Evolutionary conservation across 2,113 vertebrate genomes (phyloP).

Genomic region (Otis tarda): DNA sequence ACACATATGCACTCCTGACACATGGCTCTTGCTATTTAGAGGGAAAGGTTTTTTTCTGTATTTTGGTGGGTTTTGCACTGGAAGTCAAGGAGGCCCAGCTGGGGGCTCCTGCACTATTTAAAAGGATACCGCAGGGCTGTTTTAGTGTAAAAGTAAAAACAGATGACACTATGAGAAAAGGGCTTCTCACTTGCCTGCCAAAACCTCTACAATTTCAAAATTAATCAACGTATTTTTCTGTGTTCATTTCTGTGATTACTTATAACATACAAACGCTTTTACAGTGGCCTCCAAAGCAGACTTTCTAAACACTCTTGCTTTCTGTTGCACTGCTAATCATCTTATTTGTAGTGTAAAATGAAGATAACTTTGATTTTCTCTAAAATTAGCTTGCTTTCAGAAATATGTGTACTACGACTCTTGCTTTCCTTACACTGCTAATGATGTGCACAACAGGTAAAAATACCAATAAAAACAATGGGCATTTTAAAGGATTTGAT

Average conservation of each 20-base stretch:
- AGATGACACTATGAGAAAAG: slow-evolving; percentile 42
- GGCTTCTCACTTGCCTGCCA: slow-evolving; percentile 31
- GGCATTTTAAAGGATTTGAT: neutral
- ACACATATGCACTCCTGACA: neutral
- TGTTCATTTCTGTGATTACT: neutral
- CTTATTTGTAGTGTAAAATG: neutral
- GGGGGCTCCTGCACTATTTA: slow-evolving; percentile 3
- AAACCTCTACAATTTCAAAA: slow-evolving; percentile 5
- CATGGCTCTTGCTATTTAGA: neutral
- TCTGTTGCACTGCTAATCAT: neutral
- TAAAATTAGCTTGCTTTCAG: neutral
- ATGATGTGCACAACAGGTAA: neutral
- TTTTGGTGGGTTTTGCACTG: slow-evolving; percentile 28
- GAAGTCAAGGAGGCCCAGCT: slow-evolving; percentile 40
- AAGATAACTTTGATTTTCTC: neutral
- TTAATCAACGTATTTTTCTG: neutral
- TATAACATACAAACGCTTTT: neutral
- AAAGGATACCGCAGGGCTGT: neutral
- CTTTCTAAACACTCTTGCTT: neutral
- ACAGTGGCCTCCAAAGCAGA: neutral
- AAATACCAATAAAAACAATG: neutral
- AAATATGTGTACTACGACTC: neutral
- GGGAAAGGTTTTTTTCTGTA: neutral
- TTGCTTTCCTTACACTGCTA: neutral
- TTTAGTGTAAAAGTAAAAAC: slow-evolving; percentile 44